Conservation (phyloP, 2,888 invertebrate species). For the Clostera curtula region DNA sequence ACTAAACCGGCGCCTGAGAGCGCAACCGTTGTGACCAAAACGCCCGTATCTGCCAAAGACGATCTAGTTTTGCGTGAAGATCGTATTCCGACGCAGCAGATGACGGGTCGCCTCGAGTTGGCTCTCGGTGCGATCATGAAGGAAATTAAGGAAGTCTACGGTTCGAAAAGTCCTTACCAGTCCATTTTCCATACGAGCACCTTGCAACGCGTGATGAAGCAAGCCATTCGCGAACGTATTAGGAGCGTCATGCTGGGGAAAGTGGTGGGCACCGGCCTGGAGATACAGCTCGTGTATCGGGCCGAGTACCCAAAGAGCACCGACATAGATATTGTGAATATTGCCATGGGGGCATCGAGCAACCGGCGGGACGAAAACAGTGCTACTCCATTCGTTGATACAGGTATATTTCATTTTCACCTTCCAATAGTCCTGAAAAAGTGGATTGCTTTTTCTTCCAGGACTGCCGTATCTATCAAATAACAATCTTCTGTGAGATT, state of each 20-base stretch:
- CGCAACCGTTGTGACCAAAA: constrained; percentile 14
- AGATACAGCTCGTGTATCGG: constrained; percentile 39
- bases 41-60: constrained; percentile 8
- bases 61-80: constrained; percentile 26
- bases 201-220: constrained; percentile 37
- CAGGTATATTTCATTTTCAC: background rate
- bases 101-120: constrained; percentile 52
- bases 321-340: constrained; percentile 38
- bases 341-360: constrained; percentile 24
- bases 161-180: constrained; percentile 8
- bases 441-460: no score
- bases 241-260: constrained; percentile 40
- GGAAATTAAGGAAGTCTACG: constrained; percentile 28
- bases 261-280: constrained; percentile 25
- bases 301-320: constrained; percentile 30
- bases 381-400: background rate
- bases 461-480: no score
- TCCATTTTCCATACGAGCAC: constrained; percentile 12
- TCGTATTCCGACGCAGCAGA: constrained; percentile 29
- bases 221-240: constrained; percentile 46
- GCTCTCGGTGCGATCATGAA: constrained; percentile 48
- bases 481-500: no score
- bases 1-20: constrained; percentile 21
- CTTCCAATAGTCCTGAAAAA: background rate
- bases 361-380: constrained; percentile 1